phyloP scores from a whole-genome alignment of 2,888 invertebrate species.

The Orchestes rusci region DNA sequence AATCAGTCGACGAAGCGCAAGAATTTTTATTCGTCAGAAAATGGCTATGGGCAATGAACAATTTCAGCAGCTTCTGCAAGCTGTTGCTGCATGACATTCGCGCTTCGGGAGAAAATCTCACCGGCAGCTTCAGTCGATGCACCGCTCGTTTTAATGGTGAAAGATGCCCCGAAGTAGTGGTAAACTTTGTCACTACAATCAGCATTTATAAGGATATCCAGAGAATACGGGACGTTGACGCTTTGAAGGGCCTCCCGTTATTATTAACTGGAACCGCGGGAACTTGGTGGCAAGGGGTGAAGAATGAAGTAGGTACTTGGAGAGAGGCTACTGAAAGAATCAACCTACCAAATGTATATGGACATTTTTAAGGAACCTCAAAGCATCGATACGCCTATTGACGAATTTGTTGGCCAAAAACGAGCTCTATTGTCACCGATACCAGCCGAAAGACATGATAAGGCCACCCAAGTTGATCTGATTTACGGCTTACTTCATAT shows the following conservation, averaged over 20 bases:
- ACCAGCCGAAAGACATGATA: too few relatives aligned
- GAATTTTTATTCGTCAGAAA: too few relatives aligned
- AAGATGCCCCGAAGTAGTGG: constrained; percentile 5
- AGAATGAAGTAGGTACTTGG: constrained; percentile 14
- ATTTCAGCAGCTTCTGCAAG: too few relatives aligned
- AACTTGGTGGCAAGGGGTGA: constrained; percentile 20
- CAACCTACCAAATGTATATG: constrained; percentile 23
- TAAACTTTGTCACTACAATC: constrained; percentile 20
- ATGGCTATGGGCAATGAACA: too few relatives aligned
- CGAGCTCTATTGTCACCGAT: not conserved
- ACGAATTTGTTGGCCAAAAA: constrained; percentile 21
- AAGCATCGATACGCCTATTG: not conserved
- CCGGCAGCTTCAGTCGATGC: constrained; percentile 3
- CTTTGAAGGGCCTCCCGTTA: constrained; percentile 15
- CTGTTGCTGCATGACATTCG: too few relatives aligned
- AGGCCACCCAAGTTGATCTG: not conserved
- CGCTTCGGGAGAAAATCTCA: too few relatives aligned
- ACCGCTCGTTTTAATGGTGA: constrained; percentile 1
- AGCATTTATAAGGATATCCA: constrained; percentile 20
- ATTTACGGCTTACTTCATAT: not conserved
- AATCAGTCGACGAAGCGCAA: too few relatives aligned
- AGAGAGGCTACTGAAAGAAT: constrained; percentile 14
- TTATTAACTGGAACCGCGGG: constrained; percentile 15
- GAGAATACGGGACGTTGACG: constrained; percentile 17
- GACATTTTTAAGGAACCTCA: constrained; percentile 22